Conservation (phyloP, 2,113 vertebrate species). For the Microcebus jonahi region DNA sequence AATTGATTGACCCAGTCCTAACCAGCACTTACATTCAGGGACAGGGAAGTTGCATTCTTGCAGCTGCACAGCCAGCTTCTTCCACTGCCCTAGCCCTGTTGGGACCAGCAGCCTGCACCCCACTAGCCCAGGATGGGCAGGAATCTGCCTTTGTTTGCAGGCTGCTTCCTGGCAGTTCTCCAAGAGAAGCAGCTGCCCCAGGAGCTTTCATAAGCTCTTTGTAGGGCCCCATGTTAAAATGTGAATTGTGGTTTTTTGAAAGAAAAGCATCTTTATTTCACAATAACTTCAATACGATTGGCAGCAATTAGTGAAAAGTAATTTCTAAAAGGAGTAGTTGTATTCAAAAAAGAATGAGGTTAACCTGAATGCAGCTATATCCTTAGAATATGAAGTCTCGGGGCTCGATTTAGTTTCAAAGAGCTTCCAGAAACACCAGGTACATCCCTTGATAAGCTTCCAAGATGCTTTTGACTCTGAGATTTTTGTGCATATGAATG, state of each 20-base stretch:
- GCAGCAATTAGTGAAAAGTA: conserved; percentile 71
- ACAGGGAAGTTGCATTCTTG: neutral
- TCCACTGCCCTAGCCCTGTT: accelerated
- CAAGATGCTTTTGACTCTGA: conserved; percentile 31
- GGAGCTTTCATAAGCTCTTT: conserved; percentile 8
- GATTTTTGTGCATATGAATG: neutral
- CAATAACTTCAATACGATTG: conserved; percentile 39
- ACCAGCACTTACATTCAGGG: neutral
- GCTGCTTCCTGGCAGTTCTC: conserved; percentile 48
- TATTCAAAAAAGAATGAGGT: conserved; percentile 43
- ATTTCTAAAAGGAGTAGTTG: conserved; percentile 58
- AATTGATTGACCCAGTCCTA: neutral
- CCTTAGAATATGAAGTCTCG: neutral
- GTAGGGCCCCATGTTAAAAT: conserved; percentile 60
- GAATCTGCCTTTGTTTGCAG: neutral
- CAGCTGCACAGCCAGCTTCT: neutral
- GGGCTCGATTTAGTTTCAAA: neutral
- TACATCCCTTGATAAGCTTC: neutral
- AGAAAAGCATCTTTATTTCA: conserved; percentile 72
- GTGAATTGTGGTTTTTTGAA: conserved; percentile 71
- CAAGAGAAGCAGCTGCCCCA: conserved; percentile 29
- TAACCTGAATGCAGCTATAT: conserved; percentile 50
- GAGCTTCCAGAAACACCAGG: neutral
- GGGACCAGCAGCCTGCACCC: neutral
- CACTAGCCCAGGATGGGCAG: neutral